A percentile compares a stretch with the other conserved stretches of the same genome.
Evolutionary conservation across 2,797 vertebrate species (phyloP).

Genomic region (Poecilia wingei): DNA sequence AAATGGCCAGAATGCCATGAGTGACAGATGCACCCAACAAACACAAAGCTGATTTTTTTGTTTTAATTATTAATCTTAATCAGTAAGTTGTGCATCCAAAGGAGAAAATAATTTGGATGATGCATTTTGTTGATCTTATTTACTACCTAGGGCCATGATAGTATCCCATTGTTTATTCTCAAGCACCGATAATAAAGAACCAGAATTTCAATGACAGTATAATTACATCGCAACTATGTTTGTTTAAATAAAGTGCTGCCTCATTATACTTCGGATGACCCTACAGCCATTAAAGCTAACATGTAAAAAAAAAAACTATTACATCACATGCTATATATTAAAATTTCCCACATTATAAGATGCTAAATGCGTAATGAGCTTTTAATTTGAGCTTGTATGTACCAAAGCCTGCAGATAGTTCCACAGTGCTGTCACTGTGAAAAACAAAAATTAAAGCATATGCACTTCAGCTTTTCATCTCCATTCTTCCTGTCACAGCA

Average conservation of each 20-base stretch:
- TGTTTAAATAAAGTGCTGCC: conserved; percentile 1
- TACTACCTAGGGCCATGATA: conserved; percentile 55
- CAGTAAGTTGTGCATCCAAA: conserved; percentile 33
- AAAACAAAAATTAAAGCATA: not conserved
- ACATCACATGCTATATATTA: conserved; percentile 5
- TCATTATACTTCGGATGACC: conserved; percentile 31
- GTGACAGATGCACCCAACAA: conserved; percentile 37
- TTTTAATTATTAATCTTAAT: conserved; percentile 3
- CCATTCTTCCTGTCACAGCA: conserved; percentile 19
- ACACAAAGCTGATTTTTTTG: conserved; percentile 8
- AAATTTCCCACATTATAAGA: not conserved
- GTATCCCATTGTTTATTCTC: conserved; percentile 42
- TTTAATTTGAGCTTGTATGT: conserved; percentile 11
- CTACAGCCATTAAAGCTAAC: conserved; percentile 20
- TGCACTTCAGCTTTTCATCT: conserved; percentile 19
- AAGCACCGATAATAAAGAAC: conserved; percentile 32
- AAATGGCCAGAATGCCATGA: conserved; percentile 30
- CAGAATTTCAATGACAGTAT: conserved; percentile 41
- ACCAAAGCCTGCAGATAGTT: not conserved
- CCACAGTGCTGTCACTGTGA: conserved; percentile 14
- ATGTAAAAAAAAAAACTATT: conserved; percentile 12
- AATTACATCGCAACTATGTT: conserved; percentile 27
- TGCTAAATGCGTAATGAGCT: not conserved
- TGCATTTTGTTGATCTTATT: conserved; percentile 42
- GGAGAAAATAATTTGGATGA: conserved; percentile 29